Evolutionary conservation across 2,888 invertebrate genomes (phyloP).

Genomic region (Apamea crenata): DNA sequence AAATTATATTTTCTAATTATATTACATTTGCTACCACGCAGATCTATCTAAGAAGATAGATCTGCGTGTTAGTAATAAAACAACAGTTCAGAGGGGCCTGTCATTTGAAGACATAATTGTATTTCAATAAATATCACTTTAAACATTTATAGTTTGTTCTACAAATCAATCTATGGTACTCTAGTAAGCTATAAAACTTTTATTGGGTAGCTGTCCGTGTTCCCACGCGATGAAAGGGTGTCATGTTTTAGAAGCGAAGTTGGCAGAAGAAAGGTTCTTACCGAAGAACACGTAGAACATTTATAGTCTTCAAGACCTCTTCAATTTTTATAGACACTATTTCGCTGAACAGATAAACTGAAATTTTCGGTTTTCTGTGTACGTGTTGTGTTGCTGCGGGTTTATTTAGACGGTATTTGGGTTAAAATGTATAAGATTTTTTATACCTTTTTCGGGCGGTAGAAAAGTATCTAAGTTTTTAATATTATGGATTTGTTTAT

Average conservation of each 20-base stretch:
- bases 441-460: not conserved
- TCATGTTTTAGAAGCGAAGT: slow-evolving; percentile 12
- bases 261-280: slow-evolving; percentile 5
- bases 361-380: slow-evolving; percentile 30
- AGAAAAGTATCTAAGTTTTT: not conserved
- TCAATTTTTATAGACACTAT: slow-evolving; percentile 44
- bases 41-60: too few relatives aligned
- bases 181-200: slow-evolving; percentile 33
- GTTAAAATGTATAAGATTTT: not conserved
- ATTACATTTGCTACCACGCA: too few relatives aligned
- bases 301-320: slow-evolving; percentile 53
- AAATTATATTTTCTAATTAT: too few relatives aligned
- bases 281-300: slow-evolving; percentile 56
- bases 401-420: slow-evolving; percentile 8
- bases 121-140: slow-evolving; percentile 42
- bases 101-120: slow-evolving; percentile 34
- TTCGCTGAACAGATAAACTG: slow-evolving; percentile 38
- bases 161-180: slow-evolving; percentile 52
- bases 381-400: slow-evolving; percentile 30
- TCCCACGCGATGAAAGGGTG: slow-evolving; percentile 43
- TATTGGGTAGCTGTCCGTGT: slow-evolving; percentile 31
- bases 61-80: slow-evolving; percentile 27
- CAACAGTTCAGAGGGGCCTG: slow-evolving; percentile 7
- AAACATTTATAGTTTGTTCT: slow-evolving; percentile 44
- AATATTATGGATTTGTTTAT: not conserved